Evolutionary conservation across 2,888 invertebrate genomes (phyloP).

Genomic region (Acanthoscelides obtectus): DNA sequence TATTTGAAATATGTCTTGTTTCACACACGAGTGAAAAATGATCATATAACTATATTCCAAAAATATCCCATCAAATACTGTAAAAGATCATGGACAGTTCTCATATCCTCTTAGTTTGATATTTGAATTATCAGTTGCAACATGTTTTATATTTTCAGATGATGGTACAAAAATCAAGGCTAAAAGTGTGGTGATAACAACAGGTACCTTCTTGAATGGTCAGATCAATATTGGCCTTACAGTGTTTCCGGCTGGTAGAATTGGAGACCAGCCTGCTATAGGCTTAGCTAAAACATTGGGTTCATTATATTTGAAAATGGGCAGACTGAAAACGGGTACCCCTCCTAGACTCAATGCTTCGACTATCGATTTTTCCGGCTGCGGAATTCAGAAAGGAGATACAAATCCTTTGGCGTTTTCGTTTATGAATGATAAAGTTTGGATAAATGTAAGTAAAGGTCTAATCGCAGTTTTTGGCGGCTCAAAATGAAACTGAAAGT

Average conservation of each 20-base stretch:
- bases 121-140: no score
- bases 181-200: slow-evolving; percentile 72
- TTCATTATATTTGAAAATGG: slow-evolving; percentile 65
- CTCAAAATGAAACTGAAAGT: no score
- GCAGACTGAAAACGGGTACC: slow-evolving; percentile 82
- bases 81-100: neutral
- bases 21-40: no score
- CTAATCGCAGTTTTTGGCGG: no score
- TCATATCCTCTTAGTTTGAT: slow-evolving; percentile 8
- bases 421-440: slow-evolving; percentile 71
- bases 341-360: slow-evolving; percentile 70
- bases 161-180: slow-evolving; percentile 58
- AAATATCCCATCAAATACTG: no score
- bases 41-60: no score
- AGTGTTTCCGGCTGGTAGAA: slow-evolving; percentile 69
- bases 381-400: slow-evolving; percentile 58
- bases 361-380: slow-evolving; percentile 62
- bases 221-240: slow-evolving; percentile 78
- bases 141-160: no score
- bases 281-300: slow-evolving; percentile 68
- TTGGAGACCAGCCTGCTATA: slow-evolving; percentile 75
- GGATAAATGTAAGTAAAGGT: slow-evolving; percentile 59
- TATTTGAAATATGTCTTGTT: no score
- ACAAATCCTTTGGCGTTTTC: slow-evolving; percentile 72
- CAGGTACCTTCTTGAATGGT: slow-evolving; percentile 84